Evolutionary conservation across 2,888 invertebrate genomes (phyloP).

Genomic region (Heterodera filipjevi): DNA sequence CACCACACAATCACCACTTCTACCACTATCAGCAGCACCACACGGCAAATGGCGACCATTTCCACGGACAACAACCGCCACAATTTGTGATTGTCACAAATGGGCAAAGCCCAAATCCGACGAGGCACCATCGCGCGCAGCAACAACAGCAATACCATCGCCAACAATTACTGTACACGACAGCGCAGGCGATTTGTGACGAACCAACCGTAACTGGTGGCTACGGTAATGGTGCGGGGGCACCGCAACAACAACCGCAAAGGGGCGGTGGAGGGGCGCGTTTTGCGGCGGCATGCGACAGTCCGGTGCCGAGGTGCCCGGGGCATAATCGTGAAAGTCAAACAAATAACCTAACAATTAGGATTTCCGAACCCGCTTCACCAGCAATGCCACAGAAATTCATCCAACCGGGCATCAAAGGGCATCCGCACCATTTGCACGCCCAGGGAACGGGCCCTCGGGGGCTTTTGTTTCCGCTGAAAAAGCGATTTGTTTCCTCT

Average conservation of each 20-base stretch:
- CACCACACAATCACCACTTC: slow-evolving; percentile 7
- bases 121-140: background rate
- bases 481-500: slow-evolving; percentile 48
- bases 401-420: slow-evolving; percentile 35
- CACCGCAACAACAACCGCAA: slow-evolving; percentile 6
- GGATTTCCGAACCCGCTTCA: slow-evolving; percentile 60
- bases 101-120: background rate
- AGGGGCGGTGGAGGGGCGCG: background rate
- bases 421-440: slow-evolving; percentile 1
- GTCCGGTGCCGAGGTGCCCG: slow-evolving; percentile 53
- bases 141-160: slow-evolving; percentile 11
- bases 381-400: slow-evolving; percentile 63
- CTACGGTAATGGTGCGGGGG: background rate
- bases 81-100: background rate
- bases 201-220: slow-evolving; percentile 2
- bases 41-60: slow-evolving; percentile 9
- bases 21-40: background rate
- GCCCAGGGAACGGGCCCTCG: slow-evolving; percentile 39
- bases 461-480: slow-evolving; percentile 59
- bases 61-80: background rate
- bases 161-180: background rate
- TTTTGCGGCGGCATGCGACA: slow-evolving; percentile 49
- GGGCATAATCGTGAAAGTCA: background rate
- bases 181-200: slow-evolving; percentile 1
- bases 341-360: background rate